Conservation (phyloP, 2,888 invertebrate genomes). For the Eristalis tenax region DNA sequence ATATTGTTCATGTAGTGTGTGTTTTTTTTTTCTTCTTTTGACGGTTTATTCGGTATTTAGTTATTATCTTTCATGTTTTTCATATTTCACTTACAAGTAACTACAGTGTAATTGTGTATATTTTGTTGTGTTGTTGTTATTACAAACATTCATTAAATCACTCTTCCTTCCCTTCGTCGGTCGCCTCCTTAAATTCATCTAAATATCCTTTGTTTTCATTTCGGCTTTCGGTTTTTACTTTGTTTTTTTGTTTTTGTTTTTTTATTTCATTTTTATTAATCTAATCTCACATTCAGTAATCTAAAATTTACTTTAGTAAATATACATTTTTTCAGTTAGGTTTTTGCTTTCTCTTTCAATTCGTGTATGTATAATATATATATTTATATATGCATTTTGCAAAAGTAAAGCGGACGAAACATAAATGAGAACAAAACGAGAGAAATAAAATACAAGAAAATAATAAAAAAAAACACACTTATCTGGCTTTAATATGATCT, state of each 20-base stretch:
- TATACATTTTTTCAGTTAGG: slow-evolving; percentile 67
- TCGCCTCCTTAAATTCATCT: slow-evolving; percentile 56
- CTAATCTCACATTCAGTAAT: slow-evolving; percentile 71
- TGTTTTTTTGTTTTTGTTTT: background rate
- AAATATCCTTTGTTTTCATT: slow-evolving; percentile 63
- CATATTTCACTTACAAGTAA: slow-evolving; percentile 42
- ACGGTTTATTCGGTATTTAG: slow-evolving; percentile 49
- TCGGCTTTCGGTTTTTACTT: slow-evolving; percentile 19
- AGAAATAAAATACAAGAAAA: background rate
- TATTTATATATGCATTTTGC: slow-evolving; percentile 57
- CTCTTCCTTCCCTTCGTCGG: slow-evolving; percentile 29
- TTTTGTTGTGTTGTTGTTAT: slow-evolving; percentile 12
- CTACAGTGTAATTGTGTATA: slow-evolving; percentile 61
- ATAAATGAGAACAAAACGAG: background rate
- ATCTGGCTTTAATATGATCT: slow-evolving; percentile 21
- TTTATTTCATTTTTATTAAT: slow-evolving; percentile 47
- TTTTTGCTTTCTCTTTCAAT: slow-evolving; percentile 21
- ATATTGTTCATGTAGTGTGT: slow-evolving; percentile 27
- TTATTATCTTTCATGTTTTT: slow-evolving; percentile 47
- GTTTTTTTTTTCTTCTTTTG: slow-evolving; percentile 5
- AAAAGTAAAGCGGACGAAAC: slow-evolving; percentile 62
- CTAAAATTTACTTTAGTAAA: slow-evolving; percentile 68
- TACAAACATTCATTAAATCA: slow-evolving; percentile 59
- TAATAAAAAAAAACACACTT: slow-evolving; percentile 11
- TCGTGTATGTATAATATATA: slow-evolving; percentile 50